phyloP scores from a whole-genome alignment of 1,140 invertebrate genomes.

The Ostrea edulis region DNA sequence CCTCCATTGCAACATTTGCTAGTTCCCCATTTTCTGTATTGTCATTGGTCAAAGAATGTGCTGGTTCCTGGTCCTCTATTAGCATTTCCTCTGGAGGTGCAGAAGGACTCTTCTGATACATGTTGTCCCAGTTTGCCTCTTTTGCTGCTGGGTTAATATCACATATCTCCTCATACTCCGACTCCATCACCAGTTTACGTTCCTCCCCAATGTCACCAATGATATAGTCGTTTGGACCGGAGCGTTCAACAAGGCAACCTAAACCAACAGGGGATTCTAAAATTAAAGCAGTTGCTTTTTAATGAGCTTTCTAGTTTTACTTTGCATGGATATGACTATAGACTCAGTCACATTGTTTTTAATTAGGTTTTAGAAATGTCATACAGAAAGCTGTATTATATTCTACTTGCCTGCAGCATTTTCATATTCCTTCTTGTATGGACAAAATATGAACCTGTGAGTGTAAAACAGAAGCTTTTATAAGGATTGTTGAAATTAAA shows the following conservation, averaged over 20 bases:
- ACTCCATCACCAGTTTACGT: background rate
- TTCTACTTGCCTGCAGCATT: conserved; percentile 3
- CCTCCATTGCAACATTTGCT: background rate
- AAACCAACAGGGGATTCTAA: conserved; percentile 31
- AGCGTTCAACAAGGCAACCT: conserved; percentile 13
- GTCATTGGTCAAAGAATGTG: background rate
- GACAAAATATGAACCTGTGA: conserved; percentile 25
- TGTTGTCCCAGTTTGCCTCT: background rate
- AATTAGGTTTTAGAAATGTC: no score
- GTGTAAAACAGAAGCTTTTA: background rate
- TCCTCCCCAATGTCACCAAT: background rate
- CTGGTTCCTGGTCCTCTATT: background rate
- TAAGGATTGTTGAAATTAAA: background rate
- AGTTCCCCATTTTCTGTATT: background rate
- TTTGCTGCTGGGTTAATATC: background rate
- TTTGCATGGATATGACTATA: no score
- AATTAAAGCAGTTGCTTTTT: conserved; percentile 2
- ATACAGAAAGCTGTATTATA: background rate
- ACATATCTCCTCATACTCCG: conserved; percentile 11
- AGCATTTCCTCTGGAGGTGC: background rate
- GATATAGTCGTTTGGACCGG: conserved; percentile 6
- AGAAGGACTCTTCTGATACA: background rate
- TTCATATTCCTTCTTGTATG: conserved; percentile 30
- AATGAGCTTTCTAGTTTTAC: no score
- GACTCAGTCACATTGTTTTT: no score